phyloP scores from a whole-genome alignment of 2,113 vertebrate species.

The Microtus montanus region DNA sequence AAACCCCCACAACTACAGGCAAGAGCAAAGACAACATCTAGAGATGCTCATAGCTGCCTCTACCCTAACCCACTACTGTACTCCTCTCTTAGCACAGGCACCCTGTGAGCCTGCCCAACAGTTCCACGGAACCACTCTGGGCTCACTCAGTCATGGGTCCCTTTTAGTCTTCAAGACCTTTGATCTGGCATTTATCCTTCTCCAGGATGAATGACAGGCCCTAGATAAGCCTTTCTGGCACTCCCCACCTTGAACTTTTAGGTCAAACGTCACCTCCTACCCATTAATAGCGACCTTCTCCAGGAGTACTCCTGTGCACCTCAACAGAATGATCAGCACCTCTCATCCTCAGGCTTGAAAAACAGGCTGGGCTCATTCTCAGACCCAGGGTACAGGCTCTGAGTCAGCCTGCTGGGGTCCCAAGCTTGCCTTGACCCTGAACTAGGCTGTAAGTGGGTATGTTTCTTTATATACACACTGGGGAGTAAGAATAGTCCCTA shows the following conservation, averaged over 20 bases:
- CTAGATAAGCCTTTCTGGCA: background rate
- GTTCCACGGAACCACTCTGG: background rate
- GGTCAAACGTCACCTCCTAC: background rate
- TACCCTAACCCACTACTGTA: background rate
- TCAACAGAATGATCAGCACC: background rate
- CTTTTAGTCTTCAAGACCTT: background rate
- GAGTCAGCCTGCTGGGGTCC: background rate
- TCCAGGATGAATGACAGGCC: background rate
- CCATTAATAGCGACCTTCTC: background rate
- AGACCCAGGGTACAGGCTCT: background rate
- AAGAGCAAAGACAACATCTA: background rate
- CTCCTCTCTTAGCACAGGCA: background rate
- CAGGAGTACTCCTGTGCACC: background rate
- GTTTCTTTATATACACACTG: background rate
- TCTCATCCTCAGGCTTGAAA: background rate
- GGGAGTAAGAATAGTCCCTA: background rate
- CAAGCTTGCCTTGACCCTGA: background rate
- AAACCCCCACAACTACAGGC: background rate
- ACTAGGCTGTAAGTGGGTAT: background rate
- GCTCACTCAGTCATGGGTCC: background rate
- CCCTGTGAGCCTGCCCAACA: background rate
- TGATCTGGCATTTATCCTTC: background rate
- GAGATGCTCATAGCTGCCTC: accelerated
- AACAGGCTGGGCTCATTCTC: background rate
- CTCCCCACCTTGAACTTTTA: background rate